Evolutionary conservation across 2,797 vertebrate species (phyloP).

Genomic region (Bovichtus variegatus): DNA sequence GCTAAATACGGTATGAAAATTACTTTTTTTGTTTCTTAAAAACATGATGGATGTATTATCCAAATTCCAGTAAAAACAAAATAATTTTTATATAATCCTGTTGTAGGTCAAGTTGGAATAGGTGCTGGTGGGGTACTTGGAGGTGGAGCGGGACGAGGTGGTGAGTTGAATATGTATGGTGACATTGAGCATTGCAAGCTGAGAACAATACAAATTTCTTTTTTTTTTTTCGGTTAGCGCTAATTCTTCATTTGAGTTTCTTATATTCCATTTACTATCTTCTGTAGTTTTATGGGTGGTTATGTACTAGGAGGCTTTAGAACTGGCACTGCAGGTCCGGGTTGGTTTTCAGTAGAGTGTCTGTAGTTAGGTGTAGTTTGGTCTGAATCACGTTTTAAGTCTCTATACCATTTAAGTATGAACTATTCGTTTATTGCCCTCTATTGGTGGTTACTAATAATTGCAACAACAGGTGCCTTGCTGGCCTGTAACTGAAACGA

Average conservation of each 20-base stretch:
- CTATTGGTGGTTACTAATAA: slow-evolving; percentile 23
- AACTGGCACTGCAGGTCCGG: slow-evolving; percentile 24
- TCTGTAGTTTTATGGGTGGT: slow-evolving; percentile 19
- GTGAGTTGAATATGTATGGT: slow-evolving; percentile 34
- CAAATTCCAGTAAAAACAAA: not conserved
- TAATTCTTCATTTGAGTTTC: not conserved
- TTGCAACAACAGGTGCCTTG: not conserved
- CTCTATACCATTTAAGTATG: not conserved
- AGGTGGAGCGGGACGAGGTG: slow-evolving; percentile 60
- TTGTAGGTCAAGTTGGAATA: slow-evolving; percentile 54
- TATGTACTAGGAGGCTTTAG: slow-evolving; percentile 53
- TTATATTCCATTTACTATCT: not conserved
- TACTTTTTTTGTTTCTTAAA: not conserved
- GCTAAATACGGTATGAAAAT: slow-evolving; percentile 80
- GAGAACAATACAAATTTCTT: not conserved
- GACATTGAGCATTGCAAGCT: not conserved
- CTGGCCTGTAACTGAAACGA: not conserved
- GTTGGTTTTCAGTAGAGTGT: slow-evolving; percentile 15
- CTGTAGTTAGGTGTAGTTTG: not conserved
- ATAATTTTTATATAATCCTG: slow-evolving; percentile 21
- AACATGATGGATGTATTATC: not conserved
- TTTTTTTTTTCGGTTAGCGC: not conserved
- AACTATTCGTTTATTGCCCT: slow-evolving; percentile 32
- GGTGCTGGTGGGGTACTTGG: slow-evolving; percentile 60
- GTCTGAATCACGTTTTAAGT: not conserved